Evolutionary conservation across 1,140 invertebrate genomes (phyloP).

Genomic region (Ostrea edulis): DNA sequence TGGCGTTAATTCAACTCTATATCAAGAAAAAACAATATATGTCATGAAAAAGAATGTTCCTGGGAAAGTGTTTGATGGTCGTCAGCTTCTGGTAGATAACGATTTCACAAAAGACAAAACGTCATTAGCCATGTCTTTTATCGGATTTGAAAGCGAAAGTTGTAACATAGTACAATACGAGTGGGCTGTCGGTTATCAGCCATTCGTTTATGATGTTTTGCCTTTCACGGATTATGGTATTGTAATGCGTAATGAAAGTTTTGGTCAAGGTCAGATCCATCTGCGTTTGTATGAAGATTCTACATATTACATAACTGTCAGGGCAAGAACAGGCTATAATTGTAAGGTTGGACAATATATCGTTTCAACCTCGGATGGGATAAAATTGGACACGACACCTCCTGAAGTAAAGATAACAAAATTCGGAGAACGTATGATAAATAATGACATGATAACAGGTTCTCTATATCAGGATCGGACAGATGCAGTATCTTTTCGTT

Average conservation of each 20-base stretch:
- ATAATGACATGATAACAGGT: conserved; percentile 53
- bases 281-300: conserved; percentile 56
- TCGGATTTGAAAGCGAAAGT: conserved; percentile 63
- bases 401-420: conserved; percentile 56
- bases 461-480: conserved; percentile 46
- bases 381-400: conserved; percentile 54
- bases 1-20: conserved; percentile 43
- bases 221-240: conserved; percentile 62
- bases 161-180: conserved; percentile 63
- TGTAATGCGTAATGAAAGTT: conserved; percentile 52
- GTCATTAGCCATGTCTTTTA: conserved; percentile 62
- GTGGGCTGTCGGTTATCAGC: conserved; percentile 63
- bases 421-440: conserved; percentile 51
- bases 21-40: conserved; percentile 52
- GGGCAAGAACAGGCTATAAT: conserved; percentile 60
- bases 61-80: conserved; percentile 61
- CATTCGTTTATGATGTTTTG: conserved; percentile 58
- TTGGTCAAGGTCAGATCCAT: conserved; percentile 60
- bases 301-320: conserved; percentile 60
- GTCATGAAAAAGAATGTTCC: conserved; percentile 62
- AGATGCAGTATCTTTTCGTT: conserved; percentile 11
- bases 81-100: conserved; percentile 49
- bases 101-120: conserved; percentile 61
- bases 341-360: conserved; percentile 61
- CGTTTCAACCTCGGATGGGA: conserved; percentile 63